Base-by-base conservation (phyloP, 1,140 invertebrate species). In the Pseudoatta argentina region DNA sequence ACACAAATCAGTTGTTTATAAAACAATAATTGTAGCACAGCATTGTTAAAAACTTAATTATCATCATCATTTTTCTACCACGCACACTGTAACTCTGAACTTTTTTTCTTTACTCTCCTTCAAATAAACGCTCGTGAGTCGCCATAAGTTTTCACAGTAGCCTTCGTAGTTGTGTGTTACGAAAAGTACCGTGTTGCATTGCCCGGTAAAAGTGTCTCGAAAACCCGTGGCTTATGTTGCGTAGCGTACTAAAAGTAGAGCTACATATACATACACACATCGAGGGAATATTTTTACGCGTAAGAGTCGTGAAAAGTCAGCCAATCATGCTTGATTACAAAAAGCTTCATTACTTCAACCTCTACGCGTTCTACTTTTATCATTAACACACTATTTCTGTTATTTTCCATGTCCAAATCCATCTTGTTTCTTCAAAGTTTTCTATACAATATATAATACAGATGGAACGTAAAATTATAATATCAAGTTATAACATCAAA, bases 211-310 rank as follows among this genome's bases (percentile, higher is more conserved):
- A 75, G 79, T 57, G 57, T 73, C 79, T 83, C 39, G 67, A 67
- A 87, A 87, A 85, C 63, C 66, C 3, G 24, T 21, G 34, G 69
- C 69, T 27, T 85, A 85, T 76, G 86, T 76, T 75, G 57, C 69
- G 14, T 76, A 34, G 78, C 63, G 18, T 5, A 72, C 51, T 79
- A 71, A 82, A 71, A 79, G 78, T 27, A 72, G 44, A 61, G 5
- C 4, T 51, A 72, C 69, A 44, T 3, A 10, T 51, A 72, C 69
- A 64, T 73, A 44, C 51, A 53, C 30, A 48, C 16, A 51, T 18
- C 8, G 24, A 0, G 14, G 12, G 55, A 75, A 66, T 7, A 53
- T 21, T 86, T 86, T 66, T 57, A 16, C 55, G 10, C n/a, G 21
- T 21, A 82, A 73, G 69, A 82, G 51, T 66, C 51, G 59, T 44